Conservation (phyloP, 1,140 invertebrate genomes). For the Micrasema minimum region DNA sequence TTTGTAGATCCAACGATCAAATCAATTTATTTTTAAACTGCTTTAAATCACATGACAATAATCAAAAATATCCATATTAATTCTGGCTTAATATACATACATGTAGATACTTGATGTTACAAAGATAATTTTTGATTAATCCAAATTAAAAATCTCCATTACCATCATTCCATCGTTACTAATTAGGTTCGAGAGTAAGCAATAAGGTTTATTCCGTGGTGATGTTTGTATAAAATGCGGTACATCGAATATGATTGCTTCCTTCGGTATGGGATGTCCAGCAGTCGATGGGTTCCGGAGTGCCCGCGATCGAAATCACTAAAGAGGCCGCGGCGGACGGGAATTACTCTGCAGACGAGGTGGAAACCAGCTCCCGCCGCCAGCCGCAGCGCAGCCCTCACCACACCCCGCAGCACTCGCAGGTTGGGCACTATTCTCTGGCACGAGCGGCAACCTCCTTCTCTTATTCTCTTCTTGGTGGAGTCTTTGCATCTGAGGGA, state of each 20-base stretch:
- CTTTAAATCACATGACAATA: too few relatives aligned
- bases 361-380: conserved; percentile 56
- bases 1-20: too few relatives aligned
- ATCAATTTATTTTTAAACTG: too few relatives aligned
- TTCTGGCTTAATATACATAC: too few relatives aligned
- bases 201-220: too few relatives aligned
- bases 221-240: conserved; percentile 1
- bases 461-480: conserved; percentile 61
- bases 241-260: conserved; percentile 34
- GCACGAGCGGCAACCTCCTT: conserved; percentile 7
- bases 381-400: conserved; percentile 56
- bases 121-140: too few relatives aligned
- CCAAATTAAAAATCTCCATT: too few relatives aligned
- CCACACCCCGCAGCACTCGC: conserved; percentile 60
- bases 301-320: conserved; percentile 84
- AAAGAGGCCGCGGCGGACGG: conserved; percentile 74
- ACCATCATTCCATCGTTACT: too few relatives aligned
- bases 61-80: too few relatives aligned
- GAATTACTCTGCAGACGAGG: conserved; percentile 68
- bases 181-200: too few relatives aligned
- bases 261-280: conserved; percentile 13
- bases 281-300: conserved; percentile 57
- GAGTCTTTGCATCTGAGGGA: conserved; percentile 54
- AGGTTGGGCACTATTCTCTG: conserved; percentile 60
- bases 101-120: too few relatives aligned